A percentile compares a stretch with the other conserved stretches of the same genome.
Evolutionary conservation across 1,140 invertebrate genomes (phyloP).

Genomic region (Pseudachorutes palmiensis): DNA sequence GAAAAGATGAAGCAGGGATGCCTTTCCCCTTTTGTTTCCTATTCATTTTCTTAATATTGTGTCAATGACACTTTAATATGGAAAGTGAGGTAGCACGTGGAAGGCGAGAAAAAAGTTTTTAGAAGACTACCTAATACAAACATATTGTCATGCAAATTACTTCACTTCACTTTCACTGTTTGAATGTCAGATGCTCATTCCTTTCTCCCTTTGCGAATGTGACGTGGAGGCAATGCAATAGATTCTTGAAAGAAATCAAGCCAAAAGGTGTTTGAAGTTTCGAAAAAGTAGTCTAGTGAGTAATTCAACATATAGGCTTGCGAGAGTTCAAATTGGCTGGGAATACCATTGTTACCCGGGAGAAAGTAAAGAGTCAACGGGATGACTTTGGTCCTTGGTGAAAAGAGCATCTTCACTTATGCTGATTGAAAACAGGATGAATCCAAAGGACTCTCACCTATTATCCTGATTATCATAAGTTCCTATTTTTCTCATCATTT

Average conservation of each 20-base stretch:
- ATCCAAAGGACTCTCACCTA: not conserved
- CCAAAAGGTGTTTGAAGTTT: too few relatives aligned
- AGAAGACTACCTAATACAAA: not conserved
- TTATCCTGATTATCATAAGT: not conserved
- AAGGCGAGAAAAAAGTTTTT: not conserved
- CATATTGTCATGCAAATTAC: not conserved
- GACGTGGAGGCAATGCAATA: too few relatives aligned
- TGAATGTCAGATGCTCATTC: too few relatives aligned
- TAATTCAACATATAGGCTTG: too few relatives aligned
- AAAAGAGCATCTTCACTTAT: conserved; percentile 1
- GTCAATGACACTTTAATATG: not conserved
- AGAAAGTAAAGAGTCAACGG: too few relatives aligned
- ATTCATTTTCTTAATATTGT: not conserved
- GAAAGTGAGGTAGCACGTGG: not conserved
- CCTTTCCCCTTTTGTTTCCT: conserved; percentile 1
- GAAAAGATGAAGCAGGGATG: not conserved
- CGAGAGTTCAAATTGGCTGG: too few relatives aligned
- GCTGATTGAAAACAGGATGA: not conserved
- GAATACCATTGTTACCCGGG: too few relatives aligned
- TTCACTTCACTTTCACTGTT: not conserved
- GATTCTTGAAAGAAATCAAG: too few relatives aligned
- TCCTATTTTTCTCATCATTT: not conserved
- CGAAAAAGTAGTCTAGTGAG: too few relatives aligned
- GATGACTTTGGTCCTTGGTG: not conserved
- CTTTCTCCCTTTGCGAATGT: too few relatives aligned